These are phyloP conservation scores for Drosophila anomelani DNA, from an alignment of 2,888 invertebrate genomes.

Conservation along the genomic window DNA sequence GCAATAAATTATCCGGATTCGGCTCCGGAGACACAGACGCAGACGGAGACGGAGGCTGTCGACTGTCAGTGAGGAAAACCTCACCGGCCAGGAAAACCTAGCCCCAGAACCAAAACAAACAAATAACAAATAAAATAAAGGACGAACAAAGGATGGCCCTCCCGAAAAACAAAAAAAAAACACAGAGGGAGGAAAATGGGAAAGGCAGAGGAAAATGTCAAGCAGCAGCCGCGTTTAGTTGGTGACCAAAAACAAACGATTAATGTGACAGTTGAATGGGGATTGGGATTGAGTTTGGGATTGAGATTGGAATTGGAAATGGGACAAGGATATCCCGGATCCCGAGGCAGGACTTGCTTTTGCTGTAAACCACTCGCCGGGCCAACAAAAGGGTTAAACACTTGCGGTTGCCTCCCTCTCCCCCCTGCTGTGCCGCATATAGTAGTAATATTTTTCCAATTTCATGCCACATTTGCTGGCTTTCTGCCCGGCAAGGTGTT, in stretches of 20 bases:
- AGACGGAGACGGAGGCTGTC: slow-evolving; percentile 40
- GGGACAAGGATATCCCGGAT: neutral
- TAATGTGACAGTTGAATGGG: slow-evolving; percentile 82
- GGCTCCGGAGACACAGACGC: slow-evolving; percentile 11
- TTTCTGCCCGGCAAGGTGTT: slow-evolving; percentile 58
- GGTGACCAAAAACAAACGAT: slow-evolving; percentile 81
- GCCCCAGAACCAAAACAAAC: slow-evolving; percentile 77
- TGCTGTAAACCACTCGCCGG: slow-evolving; percentile 64
- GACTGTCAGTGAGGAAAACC: slow-evolving; percentile 58
- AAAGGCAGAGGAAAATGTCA: slow-evolving; percentile 50
- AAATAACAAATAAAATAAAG: slow-evolving; percentile 45
- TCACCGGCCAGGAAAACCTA: slow-evolving; percentile 41
- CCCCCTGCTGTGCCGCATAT: slow-evolving; percentile 23
- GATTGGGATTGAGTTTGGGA: slow-evolving; percentile 36
- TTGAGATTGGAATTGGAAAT: slow-evolving; percentile 35
- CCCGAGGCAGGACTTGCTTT: slow-evolving; percentile 69
- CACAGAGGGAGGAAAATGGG: slow-evolving; percentile 26
- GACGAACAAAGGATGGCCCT: slow-evolving; percentile 49
- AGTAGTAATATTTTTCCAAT: slow-evolving; percentile 66
- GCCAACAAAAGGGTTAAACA: slow-evolving; percentile 69
- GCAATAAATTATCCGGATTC: slow-evolving; percentile 72
- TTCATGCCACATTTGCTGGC: slow-evolving; percentile 80
- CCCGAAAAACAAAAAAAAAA: slow-evolving; percentile 18
- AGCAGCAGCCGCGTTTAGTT: slow-evolving; percentile 67
- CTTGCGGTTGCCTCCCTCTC: slow-evolving; percentile 38